Percentiles rank a stretch among this genome's conserved stretches.
Evolutionary conservation across 2,797 vertebrate species (phyloP).

Genomic region (Gymnoscopelus microlampas): DNA sequence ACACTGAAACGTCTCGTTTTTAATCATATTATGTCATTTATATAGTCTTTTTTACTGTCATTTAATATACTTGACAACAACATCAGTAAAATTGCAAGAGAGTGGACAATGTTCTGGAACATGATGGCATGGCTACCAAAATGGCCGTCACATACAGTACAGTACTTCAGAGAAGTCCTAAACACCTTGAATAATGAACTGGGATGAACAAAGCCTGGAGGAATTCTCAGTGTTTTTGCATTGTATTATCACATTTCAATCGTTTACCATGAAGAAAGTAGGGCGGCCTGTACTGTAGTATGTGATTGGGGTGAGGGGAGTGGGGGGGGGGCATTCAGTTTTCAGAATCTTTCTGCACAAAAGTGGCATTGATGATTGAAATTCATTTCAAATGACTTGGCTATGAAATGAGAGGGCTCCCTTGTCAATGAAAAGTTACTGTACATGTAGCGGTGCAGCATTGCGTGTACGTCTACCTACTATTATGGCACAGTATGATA

Average conservation of each 20-base stretch:
- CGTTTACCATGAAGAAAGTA: conserved; percentile 1
- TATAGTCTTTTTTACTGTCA: conserved; percentile 73
- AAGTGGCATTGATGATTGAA: neutral
- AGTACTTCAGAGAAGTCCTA: conserved; percentile 27
- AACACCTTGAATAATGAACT: conserved; percentile 18
- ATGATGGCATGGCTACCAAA: conserved; percentile 45
- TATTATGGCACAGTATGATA: conserved; percentile 68
- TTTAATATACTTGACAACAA: conserved; percentile 78
- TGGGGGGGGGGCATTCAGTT: conserved; percentile 16
- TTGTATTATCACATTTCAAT: conserved; percentile 11
- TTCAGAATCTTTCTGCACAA: conserved; percentile 24
- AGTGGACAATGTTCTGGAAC: conserved; percentile 47
- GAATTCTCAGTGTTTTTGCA: conserved; percentile 7
- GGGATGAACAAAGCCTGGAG: conserved; percentile 10
- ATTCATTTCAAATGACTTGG: conserved; percentile 20
- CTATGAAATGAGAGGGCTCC: conserved; percentile 25
- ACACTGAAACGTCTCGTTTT: conserved; percentile 78
- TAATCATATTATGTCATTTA: conserved; percentile 72
- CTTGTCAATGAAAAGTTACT: conserved; percentile 31
- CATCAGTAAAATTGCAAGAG: conserved; percentile 72
- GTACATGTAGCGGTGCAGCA: conserved; percentile 12
- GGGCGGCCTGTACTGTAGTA: too few relatives aligned
- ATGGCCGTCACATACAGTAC: conserved; percentile 51
- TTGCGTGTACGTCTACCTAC: conserved; percentile 47
- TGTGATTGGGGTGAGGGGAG: too few relatives aligned